A percentile compares a stretch with the other conserved stretches of the same genome.
These are phyloP conservation scores for Calidris pugnax DNA, from an alignment of 2,113 vertebrate genomes.

Conservation along the genomic window DNA sequence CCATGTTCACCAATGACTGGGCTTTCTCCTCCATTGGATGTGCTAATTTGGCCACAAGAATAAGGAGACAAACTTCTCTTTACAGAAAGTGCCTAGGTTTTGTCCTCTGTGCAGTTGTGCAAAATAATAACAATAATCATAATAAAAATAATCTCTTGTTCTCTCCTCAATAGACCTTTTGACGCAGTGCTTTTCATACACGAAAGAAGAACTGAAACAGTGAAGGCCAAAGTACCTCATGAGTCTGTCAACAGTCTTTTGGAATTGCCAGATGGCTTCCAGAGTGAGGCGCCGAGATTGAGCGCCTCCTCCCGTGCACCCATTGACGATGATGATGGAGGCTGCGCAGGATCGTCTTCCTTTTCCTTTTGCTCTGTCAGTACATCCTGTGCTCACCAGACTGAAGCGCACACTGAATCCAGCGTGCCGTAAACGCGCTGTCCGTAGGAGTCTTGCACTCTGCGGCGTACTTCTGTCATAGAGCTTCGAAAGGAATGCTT, in stretches of 20 bases:
- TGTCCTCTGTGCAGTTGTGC: conserved; percentile 77
- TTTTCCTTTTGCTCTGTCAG: conserved; percentile 1
- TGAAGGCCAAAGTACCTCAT: conserved; percentile 63
- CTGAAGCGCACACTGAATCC: not conserved
- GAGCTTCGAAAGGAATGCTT: conserved; percentile 57
- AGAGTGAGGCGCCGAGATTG: not conserved
- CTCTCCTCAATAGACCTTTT: conserved; percentile 71
- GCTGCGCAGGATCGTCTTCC: not conserved
- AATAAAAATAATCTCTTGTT: conserved; percentile 79
- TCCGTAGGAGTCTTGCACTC: not conserved
- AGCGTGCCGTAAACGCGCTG: not conserved
- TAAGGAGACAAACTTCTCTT: conserved; percentile 64
- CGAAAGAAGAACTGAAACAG: conserved; percentile 67
- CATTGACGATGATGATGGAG: not conserved
- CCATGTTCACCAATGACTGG: conserved; percentile 23
- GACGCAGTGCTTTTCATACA: conserved; percentile 68
- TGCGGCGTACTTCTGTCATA: not conserved
- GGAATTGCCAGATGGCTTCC: conserved; percentile 3
- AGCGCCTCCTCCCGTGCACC: not conserved
- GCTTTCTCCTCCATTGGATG: conserved; percentile 47
- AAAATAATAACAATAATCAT: conserved; percentile 79
- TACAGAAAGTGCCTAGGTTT: conserved; percentile 77
- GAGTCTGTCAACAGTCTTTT: not conserved
- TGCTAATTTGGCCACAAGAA: conserved; percentile 56
- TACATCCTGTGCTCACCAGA: not conserved